phyloP scores from a whole-genome alignment of 2,888 invertebrate species.

The Gibbula magus region DNA sequence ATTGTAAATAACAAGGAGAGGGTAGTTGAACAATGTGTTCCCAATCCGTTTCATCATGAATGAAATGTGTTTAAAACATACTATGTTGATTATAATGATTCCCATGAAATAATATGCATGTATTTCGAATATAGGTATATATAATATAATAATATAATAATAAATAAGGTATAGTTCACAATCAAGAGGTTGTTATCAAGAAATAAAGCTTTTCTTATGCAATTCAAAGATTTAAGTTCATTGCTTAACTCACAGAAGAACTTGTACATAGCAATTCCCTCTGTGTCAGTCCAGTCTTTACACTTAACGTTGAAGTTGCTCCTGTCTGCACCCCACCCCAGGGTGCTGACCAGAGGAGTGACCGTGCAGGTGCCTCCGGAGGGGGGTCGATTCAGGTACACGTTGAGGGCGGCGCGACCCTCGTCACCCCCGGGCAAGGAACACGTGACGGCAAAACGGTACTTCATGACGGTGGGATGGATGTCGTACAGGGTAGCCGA shows the following conservation, averaged over 20 bases:
- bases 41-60: no score
- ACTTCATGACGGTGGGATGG: slow-evolving; percentile 42
- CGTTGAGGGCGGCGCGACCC: slow-evolving; percentile 36
- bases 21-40: no score
- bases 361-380: slow-evolving; percentile 54
- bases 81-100: no score
- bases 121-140: no score
- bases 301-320: slow-evolving; percentile 45
- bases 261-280: slow-evolving; percentile 55
- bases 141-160: no score
- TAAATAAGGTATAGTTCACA: no score
- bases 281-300: slow-evolving; percentile 51
- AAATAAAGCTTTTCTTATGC: no score
- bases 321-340: slow-evolving; percentile 17
- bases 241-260: slow-evolving; percentile 50
- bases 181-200: no score
- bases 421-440: slow-evolving; percentile 13
- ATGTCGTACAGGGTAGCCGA: slow-evolving; percentile 46
- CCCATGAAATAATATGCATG: no score
- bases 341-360: slow-evolving; percentile 39
- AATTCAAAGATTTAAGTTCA: no score
- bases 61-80: no score
- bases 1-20: no score
- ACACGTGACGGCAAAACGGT: slow-evolving; percentile 43
- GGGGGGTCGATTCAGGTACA: slow-evolving; percentile 56